A percentile compares a stretch with the other conserved stretches of the same genome.
These are phyloP conservation scores for Morelia viridis DNA, from an alignment of 2,797 vertebrate genomes.

Conservation along the genomic window DNA sequence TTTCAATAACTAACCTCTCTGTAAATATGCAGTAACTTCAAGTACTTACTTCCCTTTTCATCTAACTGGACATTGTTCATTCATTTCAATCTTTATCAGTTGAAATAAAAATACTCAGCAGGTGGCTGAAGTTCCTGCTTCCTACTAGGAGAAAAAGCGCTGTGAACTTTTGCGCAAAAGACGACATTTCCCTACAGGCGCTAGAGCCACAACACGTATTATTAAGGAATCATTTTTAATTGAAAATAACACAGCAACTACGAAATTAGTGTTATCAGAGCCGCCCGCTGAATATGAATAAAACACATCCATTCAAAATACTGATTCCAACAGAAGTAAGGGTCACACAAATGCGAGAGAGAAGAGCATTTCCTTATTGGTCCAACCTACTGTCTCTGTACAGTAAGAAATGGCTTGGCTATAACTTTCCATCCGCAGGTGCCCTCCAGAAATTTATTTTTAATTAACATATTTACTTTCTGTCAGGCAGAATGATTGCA, in stretches of 20 bases:
- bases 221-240: conserved; percentile 44
- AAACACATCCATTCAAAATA: not conserved
- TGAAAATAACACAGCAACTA: conserved; percentile 32
- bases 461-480: not conserved
- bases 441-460: not conserved
- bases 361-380: not conserved
- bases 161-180: not conserved
- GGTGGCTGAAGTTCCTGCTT: conserved; percentile 43
- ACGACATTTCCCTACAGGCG: conserved; percentile 22
- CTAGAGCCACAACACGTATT: not conserved
- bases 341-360: not conserved
- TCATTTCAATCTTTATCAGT: conserved; percentile 12
- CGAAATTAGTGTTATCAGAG: conserved; percentile 29
- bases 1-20: not conserved
- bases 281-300: conserved; percentile 26
- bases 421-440: not conserved
- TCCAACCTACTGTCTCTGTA: not conserved
- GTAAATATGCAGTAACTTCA: not conserved
- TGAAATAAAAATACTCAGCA: conserved; percentile 52
- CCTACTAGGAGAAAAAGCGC: fast-evolving
- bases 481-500: not conserved
- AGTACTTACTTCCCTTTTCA: conserved; percentile 5
- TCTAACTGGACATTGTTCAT: conserved; percentile 1
- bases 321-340: not conserved
- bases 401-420: not conserved